phyloP scores from a whole-genome alignment of 2,113 vertebrate genomes.

The Phylloscopus whistleri region DNA sequence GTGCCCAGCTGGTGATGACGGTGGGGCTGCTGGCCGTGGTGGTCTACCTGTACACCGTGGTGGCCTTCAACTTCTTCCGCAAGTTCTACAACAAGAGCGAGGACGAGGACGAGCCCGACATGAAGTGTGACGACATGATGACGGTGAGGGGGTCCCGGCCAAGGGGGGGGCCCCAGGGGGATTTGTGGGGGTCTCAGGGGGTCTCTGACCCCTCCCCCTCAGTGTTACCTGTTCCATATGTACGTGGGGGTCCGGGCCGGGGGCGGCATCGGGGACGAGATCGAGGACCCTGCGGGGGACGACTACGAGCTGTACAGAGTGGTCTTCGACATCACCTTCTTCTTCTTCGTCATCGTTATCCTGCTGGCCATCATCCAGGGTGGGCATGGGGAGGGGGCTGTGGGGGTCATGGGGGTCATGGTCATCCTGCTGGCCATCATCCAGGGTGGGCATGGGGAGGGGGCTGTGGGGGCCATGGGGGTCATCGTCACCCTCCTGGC shows the following conservation, averaged over 20 bases:
- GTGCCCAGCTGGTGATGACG: background rate
- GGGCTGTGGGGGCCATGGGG: background rate
- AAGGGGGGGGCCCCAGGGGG: too few species aligned
- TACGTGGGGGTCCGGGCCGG: background rate
- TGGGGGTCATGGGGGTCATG: background rate
- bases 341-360: background rate
- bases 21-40: background rate
- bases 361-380: background rate
- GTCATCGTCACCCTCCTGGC: background rate
- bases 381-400: background rate
- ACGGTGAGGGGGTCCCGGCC: background rate
- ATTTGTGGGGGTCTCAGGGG: background rate
- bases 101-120: background rate
- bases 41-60: background rate
- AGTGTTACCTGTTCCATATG: background rate
- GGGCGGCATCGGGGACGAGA: background rate
- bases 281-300: background rate
- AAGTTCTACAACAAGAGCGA: background rate
- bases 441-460: background rate
- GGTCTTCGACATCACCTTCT: background rate
- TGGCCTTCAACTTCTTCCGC: background rate
- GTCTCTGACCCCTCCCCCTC: background rate
- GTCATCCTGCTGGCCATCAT: background rate
- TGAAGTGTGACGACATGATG: background rate
- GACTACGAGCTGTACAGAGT: background rate